These are phyloP conservation scores for Ailuropoda melanoleuca DNA, from an alignment of 2,113 vertebrate genomes.

Conservation along the genomic window DNA sequence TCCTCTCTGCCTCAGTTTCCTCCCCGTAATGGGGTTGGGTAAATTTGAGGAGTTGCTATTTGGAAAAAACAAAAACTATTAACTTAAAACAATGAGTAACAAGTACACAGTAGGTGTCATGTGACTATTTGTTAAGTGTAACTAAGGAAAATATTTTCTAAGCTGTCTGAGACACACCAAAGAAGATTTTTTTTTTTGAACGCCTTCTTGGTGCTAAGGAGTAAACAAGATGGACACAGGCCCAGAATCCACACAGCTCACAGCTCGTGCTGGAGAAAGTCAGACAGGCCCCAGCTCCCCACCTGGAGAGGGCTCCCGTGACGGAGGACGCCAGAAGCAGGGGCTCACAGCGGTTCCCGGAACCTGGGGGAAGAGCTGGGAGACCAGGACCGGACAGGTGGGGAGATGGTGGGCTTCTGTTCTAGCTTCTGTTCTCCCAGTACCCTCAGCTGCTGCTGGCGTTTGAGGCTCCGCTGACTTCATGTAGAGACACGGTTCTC, in stretches of 20 bases:
- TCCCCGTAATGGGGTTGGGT: background rate
- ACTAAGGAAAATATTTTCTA: background rate
- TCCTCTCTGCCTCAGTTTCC: background rate
- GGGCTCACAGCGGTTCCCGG: no score
- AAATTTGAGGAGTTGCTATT: background rate
- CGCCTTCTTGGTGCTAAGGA: background rate
- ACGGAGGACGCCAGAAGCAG: no score
- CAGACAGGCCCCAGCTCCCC: background rate
- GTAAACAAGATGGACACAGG: background rate
- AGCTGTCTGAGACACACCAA: background rate
- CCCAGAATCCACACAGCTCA: background rate
- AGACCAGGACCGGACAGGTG: no score
- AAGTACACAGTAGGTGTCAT: background rate
- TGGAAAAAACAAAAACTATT: background rate
- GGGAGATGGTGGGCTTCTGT: rapidly evolving
- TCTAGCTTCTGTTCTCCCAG: rapidly evolving
- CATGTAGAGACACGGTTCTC: background rate
- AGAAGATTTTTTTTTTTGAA: background rate
- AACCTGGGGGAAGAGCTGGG: background rate
- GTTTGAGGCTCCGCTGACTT: background rate
- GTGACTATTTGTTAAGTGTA: background rate
- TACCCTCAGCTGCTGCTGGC: background rate
- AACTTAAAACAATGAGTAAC: background rate
- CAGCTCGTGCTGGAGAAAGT: background rate
- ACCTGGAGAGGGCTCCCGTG: background rate